Conservation (phyloP, 2,113 vertebrate species). For the Sterrhoptilus dennistouni region DNA sequence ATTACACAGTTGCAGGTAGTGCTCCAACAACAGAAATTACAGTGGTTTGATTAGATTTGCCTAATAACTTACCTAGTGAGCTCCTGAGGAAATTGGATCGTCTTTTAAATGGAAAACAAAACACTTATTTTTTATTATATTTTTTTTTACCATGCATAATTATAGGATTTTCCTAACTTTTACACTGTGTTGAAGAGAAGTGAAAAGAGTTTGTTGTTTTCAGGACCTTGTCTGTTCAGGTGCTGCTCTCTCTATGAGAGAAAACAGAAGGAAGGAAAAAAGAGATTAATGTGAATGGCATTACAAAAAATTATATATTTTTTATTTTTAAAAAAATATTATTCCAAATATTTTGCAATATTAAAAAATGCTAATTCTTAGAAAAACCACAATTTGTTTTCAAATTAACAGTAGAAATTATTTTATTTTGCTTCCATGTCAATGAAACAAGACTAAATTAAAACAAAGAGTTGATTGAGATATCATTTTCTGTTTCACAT, state of each 20-base stretch:
- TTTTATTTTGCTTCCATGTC: background rate
- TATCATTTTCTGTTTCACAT: background rate
- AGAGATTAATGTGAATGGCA: background rate
- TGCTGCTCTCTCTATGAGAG: background rate
- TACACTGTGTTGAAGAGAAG: background rate
- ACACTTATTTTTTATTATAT: background rate
- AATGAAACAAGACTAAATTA: background rate
- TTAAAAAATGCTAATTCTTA: background rate
- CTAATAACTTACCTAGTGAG: background rate
- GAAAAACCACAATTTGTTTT: background rate
- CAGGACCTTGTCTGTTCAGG: background rate
- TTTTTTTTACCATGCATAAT: background rate
- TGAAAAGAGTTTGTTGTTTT: background rate
- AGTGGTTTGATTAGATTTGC: background rate
- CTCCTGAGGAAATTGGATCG: background rate
- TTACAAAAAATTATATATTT: background rate
- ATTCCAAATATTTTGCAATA: background rate
- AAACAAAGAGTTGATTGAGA: background rate
- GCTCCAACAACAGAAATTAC: rapidly evolving
- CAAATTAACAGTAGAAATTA: background rate
- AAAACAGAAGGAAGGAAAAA: background rate
- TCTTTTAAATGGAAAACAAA: background rate
- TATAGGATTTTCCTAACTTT: background rate
- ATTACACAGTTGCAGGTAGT: background rate
- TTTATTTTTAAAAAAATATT: rapidly evolving